phyloP scores from a whole-genome alignment of 2,888 invertebrate species.

The Lepidocyrtinus sp. region DNA sequence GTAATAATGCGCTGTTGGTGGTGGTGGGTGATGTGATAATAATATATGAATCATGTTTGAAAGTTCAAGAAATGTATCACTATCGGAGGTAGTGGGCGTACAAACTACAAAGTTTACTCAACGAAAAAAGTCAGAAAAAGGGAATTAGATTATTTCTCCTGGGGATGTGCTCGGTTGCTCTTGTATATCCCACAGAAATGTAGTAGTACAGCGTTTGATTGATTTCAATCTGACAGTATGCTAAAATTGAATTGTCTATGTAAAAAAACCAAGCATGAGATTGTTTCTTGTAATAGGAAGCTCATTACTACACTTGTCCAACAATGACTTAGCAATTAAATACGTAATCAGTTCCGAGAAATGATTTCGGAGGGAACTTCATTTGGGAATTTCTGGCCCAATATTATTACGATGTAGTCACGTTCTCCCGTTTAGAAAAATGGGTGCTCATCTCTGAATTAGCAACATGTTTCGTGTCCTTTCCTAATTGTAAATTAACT shows the following conservation, averaged over 20 bases:
- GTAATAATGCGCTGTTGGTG: background rate
- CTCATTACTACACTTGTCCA: background rate
- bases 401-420: background rate
- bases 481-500: background rate
- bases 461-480: background rate
- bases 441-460: background rate
- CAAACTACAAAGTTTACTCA: background rate
- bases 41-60: background rate
- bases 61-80: background rate
- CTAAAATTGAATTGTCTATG: no score
- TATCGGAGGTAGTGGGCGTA: background rate
- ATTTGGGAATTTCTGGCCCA: background rate
- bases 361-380: no score
- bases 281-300: background rate
- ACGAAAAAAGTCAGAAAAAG: background rate
- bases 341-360: background rate
- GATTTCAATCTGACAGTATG: no score
- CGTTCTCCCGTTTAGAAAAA: background rate
- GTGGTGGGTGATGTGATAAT: slow-evolving; percentile 4
- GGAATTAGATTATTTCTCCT: background rate
- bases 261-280: background rate
- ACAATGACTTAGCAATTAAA: background rate
- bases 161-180: background rate
- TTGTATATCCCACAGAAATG: no score
- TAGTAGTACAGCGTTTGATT: no score